Evolutionary conservation across 2,888 invertebrate genomes (phyloP).

Genomic region (Lasioglossum zephyrum): DNA sequence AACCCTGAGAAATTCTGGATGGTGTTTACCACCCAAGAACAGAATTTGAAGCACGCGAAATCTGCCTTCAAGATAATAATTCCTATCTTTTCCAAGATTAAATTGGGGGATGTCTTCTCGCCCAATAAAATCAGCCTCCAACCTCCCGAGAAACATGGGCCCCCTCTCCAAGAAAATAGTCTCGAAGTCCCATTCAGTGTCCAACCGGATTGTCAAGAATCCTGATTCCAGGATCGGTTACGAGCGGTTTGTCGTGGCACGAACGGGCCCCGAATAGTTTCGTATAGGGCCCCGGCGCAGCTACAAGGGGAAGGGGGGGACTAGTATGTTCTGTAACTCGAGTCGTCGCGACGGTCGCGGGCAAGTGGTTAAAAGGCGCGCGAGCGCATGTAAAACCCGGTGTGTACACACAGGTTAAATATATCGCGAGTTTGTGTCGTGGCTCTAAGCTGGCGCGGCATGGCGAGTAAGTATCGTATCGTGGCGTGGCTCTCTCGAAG

Average conservation of each 20-base stretch:
- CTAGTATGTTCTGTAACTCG: constrained; percentile 30
- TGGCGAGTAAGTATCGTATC: neutral
- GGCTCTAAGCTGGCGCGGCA: constrained; percentile 8
- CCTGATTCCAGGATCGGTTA: neutral
- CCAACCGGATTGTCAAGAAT: neutral
- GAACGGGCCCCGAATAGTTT: neutral
- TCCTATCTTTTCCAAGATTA: too few species aligned
- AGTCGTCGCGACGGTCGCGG: constrained; percentile 30
- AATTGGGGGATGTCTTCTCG: too few species aligned
- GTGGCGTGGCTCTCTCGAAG: constrained; percentile 24
- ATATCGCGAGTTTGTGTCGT: constrained; percentile 61
- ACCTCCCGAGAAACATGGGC: neutral
- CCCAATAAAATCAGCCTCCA: neutral
- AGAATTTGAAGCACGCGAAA: neutral
- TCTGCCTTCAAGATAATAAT: neutral
- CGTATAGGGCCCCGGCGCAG: neutral
- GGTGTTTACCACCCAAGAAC: neutral
- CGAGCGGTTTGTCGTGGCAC: neutral
- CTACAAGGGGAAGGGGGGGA: neutral
- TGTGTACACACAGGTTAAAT: constrained; percentile 48
- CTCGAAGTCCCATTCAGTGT: neutral
- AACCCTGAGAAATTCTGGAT: neutral
- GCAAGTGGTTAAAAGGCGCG: constrained; percentile 55
- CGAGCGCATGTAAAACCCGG: constrained; percentile 48
- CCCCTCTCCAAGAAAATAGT: neutral